Conservation (phyloP, 92 coral and sea anemone species). For the Micromussa lordhowensis region DNA sequence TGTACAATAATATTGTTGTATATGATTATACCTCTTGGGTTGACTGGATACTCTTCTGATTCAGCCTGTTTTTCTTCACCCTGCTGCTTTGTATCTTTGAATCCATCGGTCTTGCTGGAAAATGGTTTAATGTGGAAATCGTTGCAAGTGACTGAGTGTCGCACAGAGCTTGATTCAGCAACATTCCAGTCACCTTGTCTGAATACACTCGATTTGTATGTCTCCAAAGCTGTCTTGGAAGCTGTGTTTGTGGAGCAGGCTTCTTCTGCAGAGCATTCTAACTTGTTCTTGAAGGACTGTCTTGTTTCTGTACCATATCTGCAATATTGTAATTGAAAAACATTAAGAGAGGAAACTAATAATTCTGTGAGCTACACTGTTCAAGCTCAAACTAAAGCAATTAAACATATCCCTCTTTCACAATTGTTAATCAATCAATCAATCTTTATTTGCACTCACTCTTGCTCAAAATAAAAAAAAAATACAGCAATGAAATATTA, state of each 20-base stretch:
- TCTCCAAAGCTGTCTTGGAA: constrained; percentile 53
- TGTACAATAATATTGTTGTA: no score
- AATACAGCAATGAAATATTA: no score
- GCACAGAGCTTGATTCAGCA: constrained; percentile 35
- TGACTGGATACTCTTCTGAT: neutral
- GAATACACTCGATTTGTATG: constrained; percentile 82
- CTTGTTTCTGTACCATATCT: constrained; percentile 61
- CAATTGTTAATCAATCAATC: no score
- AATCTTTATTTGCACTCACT: no score
- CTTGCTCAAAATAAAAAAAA: no score
- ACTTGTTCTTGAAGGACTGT: constrained; percentile 35
- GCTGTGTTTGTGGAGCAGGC: constrained; percentile 21
- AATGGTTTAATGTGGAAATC: constrained; percentile 81
- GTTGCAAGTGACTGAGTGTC: constrained; percentile 77
- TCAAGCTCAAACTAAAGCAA: no score
- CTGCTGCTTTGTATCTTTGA: neutral
- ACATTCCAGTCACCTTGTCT: constrained; percentile 94
- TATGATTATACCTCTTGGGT: constrained; percentile 40
- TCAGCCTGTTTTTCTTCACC: neutral
- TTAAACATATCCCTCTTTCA: no score
- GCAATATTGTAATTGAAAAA: neutral
- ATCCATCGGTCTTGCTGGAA: constrained; percentile 10
- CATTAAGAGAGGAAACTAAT: no score
- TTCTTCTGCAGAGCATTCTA: neutral
- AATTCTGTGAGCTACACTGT: no score